A percentile compares a stretch with the other conserved stretches of the same genome.
phyloP scores from a whole-genome alignment of 2,797 vertebrate species.

The Diplodus puntazzo region DNA sequence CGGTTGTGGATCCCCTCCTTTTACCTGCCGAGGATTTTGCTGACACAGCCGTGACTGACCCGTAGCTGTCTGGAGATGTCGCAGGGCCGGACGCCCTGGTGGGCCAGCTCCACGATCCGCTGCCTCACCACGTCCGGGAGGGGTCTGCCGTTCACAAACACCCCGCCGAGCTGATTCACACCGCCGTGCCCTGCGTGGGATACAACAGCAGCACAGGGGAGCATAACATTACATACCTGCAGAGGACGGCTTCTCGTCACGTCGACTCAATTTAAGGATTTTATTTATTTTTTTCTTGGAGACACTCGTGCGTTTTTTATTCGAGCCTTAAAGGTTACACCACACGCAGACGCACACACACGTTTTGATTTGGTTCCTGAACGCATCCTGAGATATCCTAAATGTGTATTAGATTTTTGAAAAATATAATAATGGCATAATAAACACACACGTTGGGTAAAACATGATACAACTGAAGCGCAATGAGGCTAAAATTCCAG shows the following conservation, averaged over 20 bases:
- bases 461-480: neutral
- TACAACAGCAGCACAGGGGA: constrained; percentile 88
- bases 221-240: constrained; percentile 91
- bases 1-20: constrained; percentile 74
- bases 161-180: constrained; percentile 99
- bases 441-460: constrained; percentile 2
- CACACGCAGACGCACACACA: neutral
- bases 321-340: neutral
- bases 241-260: constrained; percentile 52
- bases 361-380: constrained; percentile 7
- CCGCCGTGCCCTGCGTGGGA: constrained; percentile 99
- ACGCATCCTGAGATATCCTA: neutral
- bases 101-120: constrained; percentile 98
- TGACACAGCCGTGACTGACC: constrained; percentile 99
- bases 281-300: neutral
- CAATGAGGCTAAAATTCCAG: neutral
- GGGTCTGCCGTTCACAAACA: constrained; percentile 99
- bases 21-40: constrained; percentile 99
- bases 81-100: constrained; percentile 98
- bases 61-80: constrained; percentile 98
- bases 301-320: neutral
- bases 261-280: neutral
- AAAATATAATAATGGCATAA: neutral
- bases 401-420: neutral
- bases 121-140: constrained; percentile 99